Conservation (phyloP, 2,113 vertebrate genomes). For the Daphoenositta chrysoptera region DNA sequence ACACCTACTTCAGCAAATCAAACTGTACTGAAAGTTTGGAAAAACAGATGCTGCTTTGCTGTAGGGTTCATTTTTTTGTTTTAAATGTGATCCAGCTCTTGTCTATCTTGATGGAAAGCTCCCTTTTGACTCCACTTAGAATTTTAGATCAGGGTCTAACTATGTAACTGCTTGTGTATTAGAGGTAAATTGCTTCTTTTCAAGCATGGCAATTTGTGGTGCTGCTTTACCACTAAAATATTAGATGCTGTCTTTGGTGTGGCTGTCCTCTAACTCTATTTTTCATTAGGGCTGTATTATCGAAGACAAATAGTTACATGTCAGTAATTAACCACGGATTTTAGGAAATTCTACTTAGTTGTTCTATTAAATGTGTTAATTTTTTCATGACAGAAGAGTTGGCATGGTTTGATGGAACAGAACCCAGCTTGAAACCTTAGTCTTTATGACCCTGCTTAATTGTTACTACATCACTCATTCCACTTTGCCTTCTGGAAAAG, state of each 20-base stretch:
- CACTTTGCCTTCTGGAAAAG: conserved; percentile 33
- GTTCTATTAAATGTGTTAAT: conserved; percentile 30
- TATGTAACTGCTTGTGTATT: neutral
- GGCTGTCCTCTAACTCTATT: neutral
- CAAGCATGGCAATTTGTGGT: neutral
- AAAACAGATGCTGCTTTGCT: neutral
- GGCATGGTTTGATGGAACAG: conserved; percentile 6
- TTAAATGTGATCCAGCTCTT: neutral
- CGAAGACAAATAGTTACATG: conserved; percentile 27
- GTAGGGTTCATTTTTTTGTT: neutral
- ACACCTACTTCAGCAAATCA: neutral
- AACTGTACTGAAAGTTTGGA: neutral
- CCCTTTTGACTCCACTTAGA: neutral
- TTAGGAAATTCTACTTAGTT: neutral
- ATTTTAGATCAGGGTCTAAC: neutral
- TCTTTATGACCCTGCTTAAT: conserved; percentile 45
- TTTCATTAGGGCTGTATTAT: neutral
- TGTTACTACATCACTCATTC: conserved; percentile 37
- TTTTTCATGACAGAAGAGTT: conserved; percentile 27
- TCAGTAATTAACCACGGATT: neutral
- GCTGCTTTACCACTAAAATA: neutral
- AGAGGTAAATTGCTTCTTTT: neutral
- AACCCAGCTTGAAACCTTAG: conserved; percentile 31
- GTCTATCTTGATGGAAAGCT: neutral
- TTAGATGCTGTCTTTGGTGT: neutral